These are phyloP conservation scores for Athalia cordata DNA, from an alignment of 2,888 invertebrate genomes.

Conservation along the genomic window DNA sequence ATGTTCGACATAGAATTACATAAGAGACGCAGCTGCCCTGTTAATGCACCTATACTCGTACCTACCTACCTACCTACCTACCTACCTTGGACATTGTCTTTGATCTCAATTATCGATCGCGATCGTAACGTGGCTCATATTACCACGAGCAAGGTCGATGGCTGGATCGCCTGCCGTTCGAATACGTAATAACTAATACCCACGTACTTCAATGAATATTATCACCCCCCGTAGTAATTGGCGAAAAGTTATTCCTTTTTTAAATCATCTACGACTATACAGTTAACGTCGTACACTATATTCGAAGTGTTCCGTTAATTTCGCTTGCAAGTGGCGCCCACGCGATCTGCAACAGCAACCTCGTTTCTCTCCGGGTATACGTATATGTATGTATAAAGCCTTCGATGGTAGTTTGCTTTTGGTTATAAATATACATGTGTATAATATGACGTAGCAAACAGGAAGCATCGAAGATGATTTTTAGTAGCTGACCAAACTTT, in stretches of 20 bases:
- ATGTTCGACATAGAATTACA: too few species aligned
- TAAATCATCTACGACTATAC: too few species aligned
- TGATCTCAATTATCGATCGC: slow-evolving; percentile 36
- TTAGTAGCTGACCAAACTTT: slow-evolving; percentile 29
- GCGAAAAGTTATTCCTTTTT: too few species aligned
- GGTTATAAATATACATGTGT: neutral
- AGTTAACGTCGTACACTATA: too few species aligned
- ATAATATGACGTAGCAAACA: slow-evolving; percentile 17
- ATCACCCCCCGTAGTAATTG: too few species aligned
- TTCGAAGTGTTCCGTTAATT: slow-evolving; percentile 31
- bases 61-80: too few species aligned
- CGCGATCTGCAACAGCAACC: neutral
- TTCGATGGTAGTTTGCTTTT: neutral
- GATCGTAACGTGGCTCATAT: slow-evolving; percentile 11
- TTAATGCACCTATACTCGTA: too few species aligned
- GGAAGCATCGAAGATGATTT: neutral
- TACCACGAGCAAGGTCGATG: slow-evolving; percentile 24
- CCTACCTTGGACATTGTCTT: slow-evolving; percentile 11
- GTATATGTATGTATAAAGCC: too few species aligned
- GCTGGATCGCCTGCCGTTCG: neutral
- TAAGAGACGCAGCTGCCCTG: too few species aligned
- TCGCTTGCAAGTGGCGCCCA: slow-evolving; percentile 6
- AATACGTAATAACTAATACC: too few species aligned
- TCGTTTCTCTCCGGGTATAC: neutral
- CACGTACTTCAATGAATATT: too few species aligned